phyloP scores from a whole-genome alignment of 1,140 invertebrate genomes.

The Atta texana region DNA sequence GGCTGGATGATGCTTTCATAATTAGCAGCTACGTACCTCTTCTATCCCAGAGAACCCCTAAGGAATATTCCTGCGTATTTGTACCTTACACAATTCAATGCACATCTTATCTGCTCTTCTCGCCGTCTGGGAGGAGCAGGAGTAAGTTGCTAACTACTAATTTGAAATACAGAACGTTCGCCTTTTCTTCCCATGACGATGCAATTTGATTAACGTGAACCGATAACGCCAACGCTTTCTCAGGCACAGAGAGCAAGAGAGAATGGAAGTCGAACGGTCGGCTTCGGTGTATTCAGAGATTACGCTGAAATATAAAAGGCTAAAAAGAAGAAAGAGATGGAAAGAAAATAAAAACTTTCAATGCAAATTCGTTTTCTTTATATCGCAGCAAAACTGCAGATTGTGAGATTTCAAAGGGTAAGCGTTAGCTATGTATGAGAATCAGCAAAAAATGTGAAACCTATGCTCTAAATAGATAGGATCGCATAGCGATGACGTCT shows the following conservation, averaged over 20 bases:
- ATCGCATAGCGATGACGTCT: not conserved
- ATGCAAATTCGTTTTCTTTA: conserved; percentile 23
- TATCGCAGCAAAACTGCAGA: not conserved
- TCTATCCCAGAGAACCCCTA: not conserved
- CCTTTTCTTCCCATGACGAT: conserved; percentile 5
- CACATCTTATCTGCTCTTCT: not conserved
- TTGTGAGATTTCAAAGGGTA: conserved; percentile 7
- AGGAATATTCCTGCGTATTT: conserved; percentile 28
- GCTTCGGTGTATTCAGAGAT: not conserved
- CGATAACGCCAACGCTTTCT: conserved; percentile 10
- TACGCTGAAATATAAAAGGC: not conserved
- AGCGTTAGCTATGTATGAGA: not conserved
- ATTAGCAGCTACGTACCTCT: conserved; percentile 21
- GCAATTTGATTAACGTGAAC: conserved; percentile 24
- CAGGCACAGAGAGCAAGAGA: not conserved
- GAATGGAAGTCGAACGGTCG: conserved; percentile 12
- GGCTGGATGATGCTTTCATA: conserved; percentile 17
- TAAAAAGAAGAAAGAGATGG: not conserved
- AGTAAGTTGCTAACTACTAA: not conserved
- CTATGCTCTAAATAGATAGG: not conserved
- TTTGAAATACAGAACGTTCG: conserved; percentile 20
- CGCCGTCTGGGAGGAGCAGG: not conserved
- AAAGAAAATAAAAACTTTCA: not conserved
- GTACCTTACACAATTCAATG: not conserved
- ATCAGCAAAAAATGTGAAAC: conserved; percentile 5